Evolutionary conservation across 2,113 vertebrate species (phyloP), one percentile per base, ranked within the genome.

Genomic region (Chaenocephalus aceratus): DNA sequence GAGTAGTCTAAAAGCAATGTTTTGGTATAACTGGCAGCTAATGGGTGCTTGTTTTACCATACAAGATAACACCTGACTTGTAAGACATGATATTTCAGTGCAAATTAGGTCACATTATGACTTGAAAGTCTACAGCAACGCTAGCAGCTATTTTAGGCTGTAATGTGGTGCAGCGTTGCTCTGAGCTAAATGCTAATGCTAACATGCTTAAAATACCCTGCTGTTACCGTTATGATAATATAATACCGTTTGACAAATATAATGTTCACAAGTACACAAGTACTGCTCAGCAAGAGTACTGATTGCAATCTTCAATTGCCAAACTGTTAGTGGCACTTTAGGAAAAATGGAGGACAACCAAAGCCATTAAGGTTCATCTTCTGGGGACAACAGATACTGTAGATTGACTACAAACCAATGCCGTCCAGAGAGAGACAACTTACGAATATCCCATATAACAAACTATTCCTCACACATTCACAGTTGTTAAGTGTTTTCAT

Each of bases 401-500:
- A 41, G n/a, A 46, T 23, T 1, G 36, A n/a, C 16, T n/a, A 10
- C 7, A 41, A 46, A n/a, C 41, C 21, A 46, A 46, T 3, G 12
- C 10, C 8, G 18, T 41, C 46, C 5, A 34, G 7, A 18, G 45
- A 57, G 45, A 34, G n/a, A 64, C 48, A 66, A 48, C 9, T 59
- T 21, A 3, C 3, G 10, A 13, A 23, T 11, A 70, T 30, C 23
- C 0, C 10, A 2, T 14, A 10, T 14, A 63, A 48, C 5, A 44
- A 36, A 44, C 61, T 45, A 18, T 5, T 18, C 68, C 46, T 62
- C 56, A 54, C 26, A 54, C 26, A 15, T 80, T 84, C 63, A 82
- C 79, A 71, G 65, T 83, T 85, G 76, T 78, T 63, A 83, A 75
- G 34, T 79, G 49, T 65, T 75, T 68, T 53, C 68, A 60, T 70